Conservation (phyloP, 2,888 invertebrate species). For the Hirtodrosophila cameraria region DNA sequence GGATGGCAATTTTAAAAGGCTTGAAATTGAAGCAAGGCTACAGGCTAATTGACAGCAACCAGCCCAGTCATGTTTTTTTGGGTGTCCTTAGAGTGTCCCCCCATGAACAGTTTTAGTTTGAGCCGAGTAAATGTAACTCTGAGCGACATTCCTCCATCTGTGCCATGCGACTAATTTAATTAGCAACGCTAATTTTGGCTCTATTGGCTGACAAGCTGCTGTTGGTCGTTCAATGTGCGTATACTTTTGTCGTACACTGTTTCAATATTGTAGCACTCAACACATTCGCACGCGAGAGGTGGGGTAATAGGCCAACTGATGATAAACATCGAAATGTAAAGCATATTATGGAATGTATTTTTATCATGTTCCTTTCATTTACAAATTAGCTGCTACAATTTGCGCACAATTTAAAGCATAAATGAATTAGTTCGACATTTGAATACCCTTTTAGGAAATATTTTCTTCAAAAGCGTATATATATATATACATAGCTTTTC, state of each 20-base stretch:
- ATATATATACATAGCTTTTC: too few relatives aligned
- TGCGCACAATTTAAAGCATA: too few relatives aligned
- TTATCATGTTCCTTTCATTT: too few relatives aligned
- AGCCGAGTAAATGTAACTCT: slow-evolving; percentile 12
- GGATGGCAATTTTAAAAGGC: slow-evolving; percentile 65
- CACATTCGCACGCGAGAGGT: slow-evolving; percentile 13
- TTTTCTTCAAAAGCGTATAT: too few relatives aligned
- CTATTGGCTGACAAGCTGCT: slow-evolving; percentile 64
- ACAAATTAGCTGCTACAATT: too few relatives aligned
- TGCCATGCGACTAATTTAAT: slow-evolving; percentile 66
- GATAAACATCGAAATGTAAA: slow-evolving; percentile 15
- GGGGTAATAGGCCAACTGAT: slow-evolving; percentile 21
- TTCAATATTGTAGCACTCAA: slow-evolving; percentile 39
- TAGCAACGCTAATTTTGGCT: slow-evolving; percentile 65
- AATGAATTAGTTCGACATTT: too few relatives aligned
- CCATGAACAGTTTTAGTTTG: neutral
- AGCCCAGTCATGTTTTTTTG: slow-evolving; percentile 18
- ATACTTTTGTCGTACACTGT: slow-evolving; percentile 33
- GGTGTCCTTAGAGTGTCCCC: neutral
- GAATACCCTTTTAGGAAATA: too few relatives aligned
- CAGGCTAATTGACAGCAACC: slow-evolving; percentile 57
- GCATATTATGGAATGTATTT: too few relatives aligned
- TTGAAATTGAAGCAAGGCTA: slow-evolving; percentile 61
- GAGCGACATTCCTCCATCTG: slow-evolving; percentile 27
- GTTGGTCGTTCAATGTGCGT: slow-evolving; percentile 27